phyloP scores from a whole-genome alignment of 2,888 invertebrate species.

The Macropis europaea region DNA sequence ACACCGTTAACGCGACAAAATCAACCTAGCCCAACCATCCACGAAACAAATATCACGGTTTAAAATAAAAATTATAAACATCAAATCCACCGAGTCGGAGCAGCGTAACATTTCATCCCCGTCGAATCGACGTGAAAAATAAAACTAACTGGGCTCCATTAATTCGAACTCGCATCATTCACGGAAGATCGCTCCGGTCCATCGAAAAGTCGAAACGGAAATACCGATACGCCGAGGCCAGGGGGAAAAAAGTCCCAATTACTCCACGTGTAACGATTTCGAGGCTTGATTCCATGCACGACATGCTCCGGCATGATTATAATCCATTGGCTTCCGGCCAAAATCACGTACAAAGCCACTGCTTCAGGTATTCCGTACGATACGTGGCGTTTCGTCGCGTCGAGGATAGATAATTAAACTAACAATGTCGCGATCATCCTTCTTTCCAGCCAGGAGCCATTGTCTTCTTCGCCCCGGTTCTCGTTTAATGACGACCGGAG shows the following conservation, averaged over 20 bases:
- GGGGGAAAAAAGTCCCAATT: slow-evolving; percentile 14
- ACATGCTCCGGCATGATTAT: slow-evolving; percentile 58
- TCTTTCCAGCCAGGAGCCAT: too few relatives aligned
- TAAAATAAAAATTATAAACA: too few relatives aligned
- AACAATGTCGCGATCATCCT: slow-evolving; percentile 58
- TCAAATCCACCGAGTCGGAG: too few relatives aligned
- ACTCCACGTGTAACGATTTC: slow-evolving; percentile 18
- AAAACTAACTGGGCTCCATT: too few relatives aligned
- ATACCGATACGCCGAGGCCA: background rate
- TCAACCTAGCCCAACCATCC: too few relatives aligned
- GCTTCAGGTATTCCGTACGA: slow-evolving; percentile 16
- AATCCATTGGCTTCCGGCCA: slow-evolving; percentile 66
- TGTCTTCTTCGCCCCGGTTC: slow-evolving; percentile 23
- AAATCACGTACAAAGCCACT: slow-evolving; percentile 55
- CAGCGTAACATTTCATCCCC: too few relatives aligned
- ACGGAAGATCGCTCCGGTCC: too few relatives aligned
- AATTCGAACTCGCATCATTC: too few relatives aligned
- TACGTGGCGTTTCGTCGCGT: slow-evolving; percentile 42
- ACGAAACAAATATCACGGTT: too few relatives aligned
- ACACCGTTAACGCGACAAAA: too few relatives aligned
- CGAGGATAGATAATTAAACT: slow-evolving; percentile 68
- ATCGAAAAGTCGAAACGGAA: background rate
- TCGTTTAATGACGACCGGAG: slow-evolving; percentile 40
- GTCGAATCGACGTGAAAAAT: too few relatives aligned
- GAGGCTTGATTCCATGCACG: slow-evolving; percentile 46